phyloP scores from a whole-genome alignment of 2,797 vertebrate genomes.

The Parotocinclus haroldoi region DNA sequence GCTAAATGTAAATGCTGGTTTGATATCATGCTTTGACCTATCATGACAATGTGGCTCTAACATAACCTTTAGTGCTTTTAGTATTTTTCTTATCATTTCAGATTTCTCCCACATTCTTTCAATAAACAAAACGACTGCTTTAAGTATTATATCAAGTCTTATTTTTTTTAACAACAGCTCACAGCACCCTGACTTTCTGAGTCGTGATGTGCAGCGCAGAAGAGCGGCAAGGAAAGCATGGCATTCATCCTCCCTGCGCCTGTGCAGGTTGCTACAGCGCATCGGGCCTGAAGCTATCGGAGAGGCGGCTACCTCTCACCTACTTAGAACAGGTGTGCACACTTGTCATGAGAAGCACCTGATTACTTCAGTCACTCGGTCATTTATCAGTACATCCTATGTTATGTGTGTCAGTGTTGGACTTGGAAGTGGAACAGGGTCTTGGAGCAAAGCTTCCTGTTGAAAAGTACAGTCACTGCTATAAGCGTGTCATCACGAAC shows the following conservation, averaged over 20 bases:
- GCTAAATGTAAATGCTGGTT: too few species aligned
- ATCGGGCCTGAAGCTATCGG: conserved; percentile 46
- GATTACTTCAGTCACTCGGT: not conserved
- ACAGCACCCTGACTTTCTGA: conserved; percentile 61
- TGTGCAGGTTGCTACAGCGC: conserved; percentile 54
- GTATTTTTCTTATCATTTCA: too few species aligned
- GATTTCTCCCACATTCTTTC: not conserved
- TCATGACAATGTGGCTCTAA: too few species aligned
- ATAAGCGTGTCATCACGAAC: conserved; percentile 65
- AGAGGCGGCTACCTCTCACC: conserved; percentile 40
- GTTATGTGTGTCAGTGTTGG: conserved; percentile 54
- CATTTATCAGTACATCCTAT: not conserved
- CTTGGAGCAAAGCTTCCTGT: conserved; percentile 46
- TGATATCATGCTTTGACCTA: too few species aligned
- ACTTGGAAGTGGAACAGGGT: conserved; percentile 65
- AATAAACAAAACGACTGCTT: too few species aligned
- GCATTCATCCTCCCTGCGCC: conserved; percentile 52
- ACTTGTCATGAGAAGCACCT: not conserved
- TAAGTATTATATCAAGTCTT: too few species aligned
- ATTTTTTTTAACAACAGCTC: conserved; percentile 45
- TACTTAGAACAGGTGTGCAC: conserved; percentile 62
- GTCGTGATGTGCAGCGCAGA: conserved; percentile 52
- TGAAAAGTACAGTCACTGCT: conserved; percentile 66
- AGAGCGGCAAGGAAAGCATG: conserved; percentile 61
- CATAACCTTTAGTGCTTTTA: too few species aligned